Conservation (phyloP, 2,113 vertebrate species). For the Irena cyanogastra region DNA sequence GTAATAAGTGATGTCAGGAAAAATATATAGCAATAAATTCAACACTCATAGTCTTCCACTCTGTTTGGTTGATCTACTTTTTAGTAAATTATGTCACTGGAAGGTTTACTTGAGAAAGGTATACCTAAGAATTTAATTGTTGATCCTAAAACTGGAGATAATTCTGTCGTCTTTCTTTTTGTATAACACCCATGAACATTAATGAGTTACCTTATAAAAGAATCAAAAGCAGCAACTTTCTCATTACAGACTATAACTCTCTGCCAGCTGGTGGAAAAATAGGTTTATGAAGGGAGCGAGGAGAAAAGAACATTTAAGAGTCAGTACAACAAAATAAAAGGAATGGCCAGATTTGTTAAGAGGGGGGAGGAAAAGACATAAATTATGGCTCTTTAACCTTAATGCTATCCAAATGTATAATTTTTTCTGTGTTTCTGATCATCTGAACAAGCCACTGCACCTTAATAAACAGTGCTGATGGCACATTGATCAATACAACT, state of each 20-base stretch:
- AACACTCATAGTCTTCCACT: background rate
- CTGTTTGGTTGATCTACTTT: background rate
- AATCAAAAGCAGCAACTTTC: background rate
- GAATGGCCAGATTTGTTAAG: background rate
- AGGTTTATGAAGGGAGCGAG: background rate
- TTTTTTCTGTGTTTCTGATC: background rate
- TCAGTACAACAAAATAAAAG: background rate
- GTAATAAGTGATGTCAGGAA: background rate
- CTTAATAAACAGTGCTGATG: background rate
- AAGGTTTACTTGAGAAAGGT: background rate
- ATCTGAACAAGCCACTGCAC: background rate
- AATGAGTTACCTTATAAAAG: background rate
- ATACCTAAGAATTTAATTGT: background rate
- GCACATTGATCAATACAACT: background rate
- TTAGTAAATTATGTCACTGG: background rate
- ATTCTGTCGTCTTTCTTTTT: background rate
- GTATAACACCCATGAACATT: background rate
- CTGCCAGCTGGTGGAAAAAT: background rate
- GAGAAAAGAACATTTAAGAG: background rate
- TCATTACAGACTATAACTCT: background rate
- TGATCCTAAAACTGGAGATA: background rate
- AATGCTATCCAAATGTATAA: background rate
- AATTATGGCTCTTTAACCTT: background rate
- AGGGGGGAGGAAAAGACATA: background rate
- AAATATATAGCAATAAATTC: background rate